Evolutionary conservation across 30 jellyfish, hydroid and myxozoan species (phyloP), one percentile per base, ranked within the genome.

Genomic region (Turritopsis dohrnii): DNA sequence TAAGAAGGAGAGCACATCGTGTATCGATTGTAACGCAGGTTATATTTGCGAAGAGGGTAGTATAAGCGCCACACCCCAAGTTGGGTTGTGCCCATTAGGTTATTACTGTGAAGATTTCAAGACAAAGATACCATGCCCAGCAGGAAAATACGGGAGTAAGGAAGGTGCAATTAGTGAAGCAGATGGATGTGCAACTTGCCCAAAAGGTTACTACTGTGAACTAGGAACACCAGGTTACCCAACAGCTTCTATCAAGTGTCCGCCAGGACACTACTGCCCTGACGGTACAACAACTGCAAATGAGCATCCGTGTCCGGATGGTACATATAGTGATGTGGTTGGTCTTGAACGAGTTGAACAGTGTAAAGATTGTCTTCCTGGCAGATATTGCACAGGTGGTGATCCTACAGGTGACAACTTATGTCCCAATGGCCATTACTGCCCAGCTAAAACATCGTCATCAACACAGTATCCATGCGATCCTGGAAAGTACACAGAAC

Each of bases 381-480:
- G 99, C 0, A 86, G 82, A 81, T 94, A 89, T 74, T 94, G 99
- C 81, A 89, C 76, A 27, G 96, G 96, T 31, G 99, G 99, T 52
- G 97, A 94, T 54, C 84, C 93, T 26, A 79, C 93, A 4, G 99
- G 99, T 20, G 99, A 94, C 54, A 66, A 30, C 21, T 81, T 89
- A 29, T 94, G 99, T 76, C 99, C 96, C n/a, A 87, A 73, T 93
- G 99, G 99, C 21, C 99, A 94, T 85, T 94, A 89, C 85, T 94
- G 99, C 29, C 97, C 96, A 7, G 93, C 85, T 1, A 85, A 76
- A 54, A 94, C 99, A 8, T 53, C 87, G 16, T 66, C 96, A 22
- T 87, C 96, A 3, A 83, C 87, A 52, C 94, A 87, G 74, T 76
- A 83, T 80, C 97, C 97, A 13, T 94, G 99, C 54, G 93, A 90